Evolutionary conservation across 1,140 invertebrate species (phyloP).

Genomic region (Anagrus nilaparvatae): DNA sequence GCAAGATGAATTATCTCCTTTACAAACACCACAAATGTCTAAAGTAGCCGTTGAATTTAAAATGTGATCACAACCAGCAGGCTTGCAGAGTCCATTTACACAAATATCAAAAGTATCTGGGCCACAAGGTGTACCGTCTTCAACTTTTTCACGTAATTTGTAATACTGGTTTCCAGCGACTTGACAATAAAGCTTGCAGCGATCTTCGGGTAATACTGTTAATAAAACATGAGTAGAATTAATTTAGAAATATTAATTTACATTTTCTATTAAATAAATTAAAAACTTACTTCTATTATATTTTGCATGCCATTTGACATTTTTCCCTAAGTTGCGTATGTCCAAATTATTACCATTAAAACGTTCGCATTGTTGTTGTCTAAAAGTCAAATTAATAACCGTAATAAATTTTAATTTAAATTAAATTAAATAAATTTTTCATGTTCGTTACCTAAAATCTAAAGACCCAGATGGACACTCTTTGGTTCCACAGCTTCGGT

Average conservation of each 20-base stretch:
- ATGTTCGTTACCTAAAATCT: slow-evolving; percentile 46
- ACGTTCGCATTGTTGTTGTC: slow-evolving; percentile 70
- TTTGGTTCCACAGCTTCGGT: slow-evolving; percentile 58
- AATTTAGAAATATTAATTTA: no score
- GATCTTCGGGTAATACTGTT: slow-evolving; percentile 57
- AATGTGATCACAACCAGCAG: slow-evolving; percentile 79
- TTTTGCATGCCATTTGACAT: slow-evolving; percentile 79
- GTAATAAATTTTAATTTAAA: no score
- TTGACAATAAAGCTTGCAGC: slow-evolving; percentile 80
- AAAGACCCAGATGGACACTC: slow-evolving; percentile 53
- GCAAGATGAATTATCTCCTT: slow-evolving; percentile 78
- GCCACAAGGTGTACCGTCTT: slow-evolving; percentile 84
- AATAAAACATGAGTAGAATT: no score
- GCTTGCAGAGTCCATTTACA: slow-evolving; percentile 72
- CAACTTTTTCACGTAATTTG: slow-evolving; percentile 64
- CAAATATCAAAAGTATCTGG: slow-evolving; percentile 76
- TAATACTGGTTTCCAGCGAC: slow-evolving; percentile 66
- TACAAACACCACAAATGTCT: slow-evolving; percentile 81
- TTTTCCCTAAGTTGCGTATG: slow-evolving; percentile 52
- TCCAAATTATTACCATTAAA: slow-evolving; percentile 65
- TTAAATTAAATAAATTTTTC: background rate
- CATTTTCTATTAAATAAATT: no score
- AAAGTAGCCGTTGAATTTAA: slow-evolving; percentile 64
- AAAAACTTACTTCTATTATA: slow-evolving; percentile 57
- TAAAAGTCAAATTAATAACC: no score